These are phyloP conservation scores for Vombatus ursinus DNA, from an alignment of 2,113 vertebrate genomes.

Conservation along the genomic window DNA sequence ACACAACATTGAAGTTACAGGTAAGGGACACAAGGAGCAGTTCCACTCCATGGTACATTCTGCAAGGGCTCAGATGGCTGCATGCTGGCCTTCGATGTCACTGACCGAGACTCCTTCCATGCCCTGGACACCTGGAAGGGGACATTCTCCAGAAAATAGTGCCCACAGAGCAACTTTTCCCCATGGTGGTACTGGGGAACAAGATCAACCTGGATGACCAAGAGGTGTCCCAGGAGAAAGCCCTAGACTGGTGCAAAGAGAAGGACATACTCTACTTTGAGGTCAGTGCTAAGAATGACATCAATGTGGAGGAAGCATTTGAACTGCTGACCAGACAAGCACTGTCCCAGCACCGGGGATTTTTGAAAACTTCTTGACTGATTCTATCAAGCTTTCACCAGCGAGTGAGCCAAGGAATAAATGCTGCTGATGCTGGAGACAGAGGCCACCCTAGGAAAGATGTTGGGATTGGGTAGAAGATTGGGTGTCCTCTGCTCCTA, in stretches of 20 bases:
- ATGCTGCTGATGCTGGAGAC: conserved; percentile 80
- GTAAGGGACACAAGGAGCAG: conserved; percentile 89
- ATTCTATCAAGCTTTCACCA: conserved; percentile 86
- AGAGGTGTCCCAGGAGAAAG: conserved; percentile 83
- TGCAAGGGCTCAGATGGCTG: conserved; percentile 88
- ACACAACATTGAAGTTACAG: conserved; percentile 64
- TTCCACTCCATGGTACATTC: conserved; percentile 89
- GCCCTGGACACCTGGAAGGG: conserved; percentile 84
- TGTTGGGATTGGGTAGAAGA: background rate
- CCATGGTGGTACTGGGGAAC: conserved; percentile 88
- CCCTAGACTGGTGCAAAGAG: conserved; percentile 85
- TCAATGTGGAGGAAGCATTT: conserved; percentile 86
- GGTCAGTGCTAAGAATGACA: conserved; percentile 88
- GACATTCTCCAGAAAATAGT: conserved; percentile 85
- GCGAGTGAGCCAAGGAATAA: conserved; percentile 68
- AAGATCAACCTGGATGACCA: conserved; percentile 86
- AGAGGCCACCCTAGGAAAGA: accelerated
- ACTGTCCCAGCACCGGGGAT: conserved; percentile 82
- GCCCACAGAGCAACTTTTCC: conserved; percentile 80
- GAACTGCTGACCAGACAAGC: conserved; percentile 84
- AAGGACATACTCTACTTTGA: conserved; percentile 87
- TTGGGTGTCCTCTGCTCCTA: background rate
- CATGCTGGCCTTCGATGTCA: conserved; percentile 87
- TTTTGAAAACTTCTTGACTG: conserved; percentile 81
- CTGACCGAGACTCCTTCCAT: conserved; percentile 85